A percentile compares a stretch with the other conserved stretches of the same genome.
Conservation (phyloP, 1,140 invertebrate genomes). For the Mesaphorura yosii region DNA sequence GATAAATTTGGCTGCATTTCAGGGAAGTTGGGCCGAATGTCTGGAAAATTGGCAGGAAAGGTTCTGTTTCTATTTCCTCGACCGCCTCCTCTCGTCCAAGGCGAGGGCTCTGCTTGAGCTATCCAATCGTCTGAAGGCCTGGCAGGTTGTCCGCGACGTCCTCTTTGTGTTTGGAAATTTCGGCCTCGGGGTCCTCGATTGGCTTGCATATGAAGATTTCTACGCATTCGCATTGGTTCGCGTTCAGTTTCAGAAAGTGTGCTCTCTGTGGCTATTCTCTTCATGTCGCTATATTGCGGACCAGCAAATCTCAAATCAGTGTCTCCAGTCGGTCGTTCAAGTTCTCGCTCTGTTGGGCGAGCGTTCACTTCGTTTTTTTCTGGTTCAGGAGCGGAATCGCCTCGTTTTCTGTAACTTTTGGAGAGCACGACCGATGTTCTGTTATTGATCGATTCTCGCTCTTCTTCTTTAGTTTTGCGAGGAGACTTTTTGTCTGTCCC, state of each 20-base stretch:
- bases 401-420: conserved; percentile 20
- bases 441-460: conserved; percentile 8
- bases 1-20: too few relatives aligned
- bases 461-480: background rate
- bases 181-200: too few relatives aligned
- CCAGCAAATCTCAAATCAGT: conserved; percentile 22
- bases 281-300: conserved; percentile 19
- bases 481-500: background rate
- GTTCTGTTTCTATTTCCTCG: too few relatives aligned
- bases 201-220: too few relatives aligned
- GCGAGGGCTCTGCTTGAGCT: too few relatives aligned
- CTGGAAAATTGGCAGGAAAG: too few relatives aligned
- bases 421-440: conserved; percentile 12
- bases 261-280: conserved; percentile 13
- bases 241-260: background rate
- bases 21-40: too few relatives aligned
- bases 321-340: conserved; percentile 4
- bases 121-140: too few relatives aligned
- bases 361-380: conserved; percentile 11
- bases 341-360: background rate
- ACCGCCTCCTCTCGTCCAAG: too few relatives aligned
- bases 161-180: conserved; percentile 7
- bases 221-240: too few relatives aligned
- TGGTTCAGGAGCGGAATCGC: background rate
- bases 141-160: too few relatives aligned